Conservation (phyloP, 1,140 invertebrate genomes). For the Penaeus indicus region DNA sequence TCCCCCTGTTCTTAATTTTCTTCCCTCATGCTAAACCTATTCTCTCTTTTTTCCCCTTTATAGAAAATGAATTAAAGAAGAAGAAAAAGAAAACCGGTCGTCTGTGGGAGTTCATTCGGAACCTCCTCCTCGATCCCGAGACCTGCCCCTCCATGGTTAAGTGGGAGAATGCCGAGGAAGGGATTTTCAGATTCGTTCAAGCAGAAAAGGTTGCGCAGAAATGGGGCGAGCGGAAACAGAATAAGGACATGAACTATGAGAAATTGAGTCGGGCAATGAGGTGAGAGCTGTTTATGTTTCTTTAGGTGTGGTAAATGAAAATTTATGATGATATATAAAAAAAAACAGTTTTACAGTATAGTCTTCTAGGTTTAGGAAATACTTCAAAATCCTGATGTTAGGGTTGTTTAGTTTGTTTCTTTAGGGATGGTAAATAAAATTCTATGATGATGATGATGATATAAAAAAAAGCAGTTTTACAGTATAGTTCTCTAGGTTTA, state of each 20-base stretch:
- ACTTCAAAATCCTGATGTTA: neutral
- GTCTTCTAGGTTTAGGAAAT: no score
- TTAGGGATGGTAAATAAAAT: neutral
- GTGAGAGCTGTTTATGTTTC: conserved; percentile 69
- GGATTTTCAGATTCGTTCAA: conserved; percentile 60
- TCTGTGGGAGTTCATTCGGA: conserved; percentile 59
- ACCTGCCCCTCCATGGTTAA: conserved; percentile 49
- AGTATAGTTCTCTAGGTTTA: no score
- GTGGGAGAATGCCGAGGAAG: conserved; percentile 57
- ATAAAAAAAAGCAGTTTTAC: no score
- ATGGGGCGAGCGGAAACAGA: conserved; percentile 69
- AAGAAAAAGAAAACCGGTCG: conserved; percentile 59
- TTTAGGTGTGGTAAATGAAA: neutral
- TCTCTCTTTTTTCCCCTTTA: neutral
- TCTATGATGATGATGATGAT: no score
- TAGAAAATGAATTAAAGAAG: conserved; percentile 57
- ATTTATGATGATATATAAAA: no score
- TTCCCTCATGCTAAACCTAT: no score
- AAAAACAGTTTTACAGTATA: no score
- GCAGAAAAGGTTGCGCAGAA: conserved; percentile 56
- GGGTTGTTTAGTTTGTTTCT: neutral
- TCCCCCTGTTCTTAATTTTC: neutral
- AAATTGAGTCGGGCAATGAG: conserved; percentile 94
- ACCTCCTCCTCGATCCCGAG: conserved; percentile 41
- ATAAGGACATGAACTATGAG: conserved; percentile 94